Base-by-base conservation (phyloP, 2,888 invertebrate genomes). In the Zele albiditarsus region DNA sequence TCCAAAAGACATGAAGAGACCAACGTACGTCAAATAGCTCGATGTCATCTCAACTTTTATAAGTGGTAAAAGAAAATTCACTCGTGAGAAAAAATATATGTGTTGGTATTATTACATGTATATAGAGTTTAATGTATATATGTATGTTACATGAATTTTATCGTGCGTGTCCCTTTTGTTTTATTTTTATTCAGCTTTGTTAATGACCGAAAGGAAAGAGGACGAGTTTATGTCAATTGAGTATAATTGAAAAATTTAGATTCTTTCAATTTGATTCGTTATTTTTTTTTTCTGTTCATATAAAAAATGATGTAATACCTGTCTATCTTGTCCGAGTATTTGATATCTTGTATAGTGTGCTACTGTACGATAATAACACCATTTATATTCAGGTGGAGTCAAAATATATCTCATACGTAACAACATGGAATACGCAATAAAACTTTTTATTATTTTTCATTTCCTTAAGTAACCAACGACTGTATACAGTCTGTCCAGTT, bases 31-130 rank as follows among this genome's bases (percentile, higher is more conserved):
- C 77, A 79, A 80, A 82, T 81, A 81, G 80, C 81, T 80, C 60
- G 31, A 33, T 3, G 60, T 23, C 80, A 81, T 78, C 80, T 78
- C 68, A 82, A 82, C 81, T 82, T 83, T 83, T 81, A 38, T 38
- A 82, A 82, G 82, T 82, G 80, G 82, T 66, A 68, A 76, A 71
- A 77, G 77, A 80, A 79, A 53, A 78, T 79, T 78, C 78, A 76
- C 77, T 77, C 57, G 73, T 62, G 38, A 65, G 65, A 38, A 42
- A 23, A 66, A 66, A 42, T 53, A 53, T 20, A 63, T 63, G n/a
- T 63, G 20, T 53, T 46, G 46, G n/a, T 46, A 46, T 46, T 46
- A n/a, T n/a, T 46, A 46, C 46, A 46, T 46, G n/a, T n/a, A 46
- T 38, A 8, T 38, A 38, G 12, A 12, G 8, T 38, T 12, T 2